phyloP scores from a whole-genome alignment of 2,797 vertebrate species.

The Babyrousa celebensis region DNA sequence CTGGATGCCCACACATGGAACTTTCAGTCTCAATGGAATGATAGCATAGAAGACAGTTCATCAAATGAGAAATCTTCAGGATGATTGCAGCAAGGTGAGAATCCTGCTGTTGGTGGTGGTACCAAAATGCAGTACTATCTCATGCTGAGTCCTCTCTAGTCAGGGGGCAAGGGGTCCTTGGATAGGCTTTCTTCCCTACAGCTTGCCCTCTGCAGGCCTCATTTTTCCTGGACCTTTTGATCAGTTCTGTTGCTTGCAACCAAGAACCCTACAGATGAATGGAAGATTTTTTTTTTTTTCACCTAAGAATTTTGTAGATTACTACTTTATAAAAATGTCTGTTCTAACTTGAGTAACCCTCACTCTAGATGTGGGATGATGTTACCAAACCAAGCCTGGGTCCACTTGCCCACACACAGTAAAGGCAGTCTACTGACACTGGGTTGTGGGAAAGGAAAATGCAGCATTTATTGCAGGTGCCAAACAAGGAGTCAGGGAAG shows the following conservation, averaged over 20 bases:
- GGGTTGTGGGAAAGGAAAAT: not conserved
- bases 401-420: not conserved
- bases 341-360: slow-evolving; percentile 67
- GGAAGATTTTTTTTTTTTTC: not conserved
- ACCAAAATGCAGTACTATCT: not conserved
- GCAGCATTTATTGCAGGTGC: not conserved
- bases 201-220: not conserved
- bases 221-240: not conserved
- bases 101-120: not conserved
- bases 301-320: slow-evolving; percentile 58
- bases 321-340: slow-evolving; percentile 69
- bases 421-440: not conserved
- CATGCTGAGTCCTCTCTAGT: not conserved
- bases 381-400: not conserved
- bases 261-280: not conserved
- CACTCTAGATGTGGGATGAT: not conserved
- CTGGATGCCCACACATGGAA: not conserved
- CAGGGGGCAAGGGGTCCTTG: no score
- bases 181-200: not conserved
- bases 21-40: not conserved
- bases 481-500: not conserved
- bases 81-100: not conserved
- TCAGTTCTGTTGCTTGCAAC: not conserved
- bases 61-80: not conserved
- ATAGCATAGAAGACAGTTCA: not conserved